Conservation (phyloP, 2,888 invertebrate genomes). For the Resseliella maxima region DNA sequence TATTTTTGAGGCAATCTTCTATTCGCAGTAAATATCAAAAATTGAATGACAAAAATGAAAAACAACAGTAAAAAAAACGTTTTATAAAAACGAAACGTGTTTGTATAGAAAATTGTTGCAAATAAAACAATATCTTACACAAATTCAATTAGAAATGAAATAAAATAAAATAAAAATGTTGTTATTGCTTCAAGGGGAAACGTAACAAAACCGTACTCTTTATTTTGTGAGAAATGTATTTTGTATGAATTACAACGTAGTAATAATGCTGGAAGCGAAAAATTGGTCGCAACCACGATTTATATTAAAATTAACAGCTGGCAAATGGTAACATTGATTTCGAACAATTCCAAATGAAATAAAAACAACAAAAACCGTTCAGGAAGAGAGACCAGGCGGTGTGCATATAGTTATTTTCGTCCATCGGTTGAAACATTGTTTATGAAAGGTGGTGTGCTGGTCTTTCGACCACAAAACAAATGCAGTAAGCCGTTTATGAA, state of each 20-base stretch:
- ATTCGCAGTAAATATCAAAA: too few relatives aligned
- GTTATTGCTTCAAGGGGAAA: too few relatives aligned
- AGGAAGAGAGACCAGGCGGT: conserved; percentile 31
- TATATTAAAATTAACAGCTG: conserved; percentile 10
- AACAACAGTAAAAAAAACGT: too few relatives aligned
- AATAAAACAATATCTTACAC: too few relatives aligned
- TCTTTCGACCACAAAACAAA: conserved; percentile 3
- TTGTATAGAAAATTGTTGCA: too few relatives aligned
- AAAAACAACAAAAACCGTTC: background rate
- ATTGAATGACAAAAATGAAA: too few relatives aligned
- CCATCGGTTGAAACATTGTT: background rate
- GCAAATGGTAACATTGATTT: conserved; percentile 26
- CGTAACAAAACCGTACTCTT: conserved; percentile 5
- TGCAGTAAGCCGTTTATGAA: background rate
- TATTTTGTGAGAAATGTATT: background rate
- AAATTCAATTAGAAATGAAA: too few relatives aligned
- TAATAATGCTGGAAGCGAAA: background rate
- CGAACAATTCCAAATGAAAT: background rate
- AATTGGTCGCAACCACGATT: background rate
- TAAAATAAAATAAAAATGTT: too few relatives aligned
- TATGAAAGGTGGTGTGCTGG: background rate
- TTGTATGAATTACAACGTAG: background rate
- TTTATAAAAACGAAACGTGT: too few relatives aligned
- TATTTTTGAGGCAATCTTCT: too few relatives aligned
- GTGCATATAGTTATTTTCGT: background rate